Evolutionary conservation across 2,888 invertebrate genomes (phyloP).

Genomic region (Stictocephala bisonia): DNA sequence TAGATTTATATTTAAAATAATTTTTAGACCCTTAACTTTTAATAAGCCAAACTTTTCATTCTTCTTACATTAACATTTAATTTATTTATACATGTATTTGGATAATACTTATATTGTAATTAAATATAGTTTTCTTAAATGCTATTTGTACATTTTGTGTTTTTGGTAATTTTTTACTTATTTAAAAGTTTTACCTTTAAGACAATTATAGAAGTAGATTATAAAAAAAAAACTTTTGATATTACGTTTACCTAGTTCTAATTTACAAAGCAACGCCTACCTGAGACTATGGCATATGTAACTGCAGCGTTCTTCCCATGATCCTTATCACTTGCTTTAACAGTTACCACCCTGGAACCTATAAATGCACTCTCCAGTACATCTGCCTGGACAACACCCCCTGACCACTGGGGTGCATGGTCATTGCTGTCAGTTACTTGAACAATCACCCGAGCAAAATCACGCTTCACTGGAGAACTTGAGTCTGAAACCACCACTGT

Average conservation of each 20-base stretch:
- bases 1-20: no score
- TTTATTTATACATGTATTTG: no score
- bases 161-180: no score
- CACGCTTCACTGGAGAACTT: slow-evolving; percentile 86
- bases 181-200: not conserved
- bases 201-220: not conserved
- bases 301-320: slow-evolving; percentile 83
- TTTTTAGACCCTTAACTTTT: no score
- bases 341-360: slow-evolving; percentile 77
- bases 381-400: slow-evolving; percentile 80
- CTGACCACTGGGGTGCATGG: slow-evolving; percentile 87
- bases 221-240: slow-evolving; percentile 19
- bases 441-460: slow-evolving; percentile 82
- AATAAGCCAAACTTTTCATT: no score
- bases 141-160: no score
- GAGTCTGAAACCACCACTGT: slow-evolving; percentile 91
- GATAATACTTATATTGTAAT: no score
- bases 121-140: no score
- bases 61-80: no score
- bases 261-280: no score
- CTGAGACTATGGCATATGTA: slow-evolving; percentile 86
- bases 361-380: slow-evolving; percentile 79
- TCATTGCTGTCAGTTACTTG: slow-evolving; percentile 90
- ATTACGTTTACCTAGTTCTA: not conserved
- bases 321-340: slow-evolving; percentile 85